These are phyloP conservation scores for Drosophila rhopaloa DNA, from an alignment of 1,140 invertebrate genomes.

Conservation along the genomic window DNA sequence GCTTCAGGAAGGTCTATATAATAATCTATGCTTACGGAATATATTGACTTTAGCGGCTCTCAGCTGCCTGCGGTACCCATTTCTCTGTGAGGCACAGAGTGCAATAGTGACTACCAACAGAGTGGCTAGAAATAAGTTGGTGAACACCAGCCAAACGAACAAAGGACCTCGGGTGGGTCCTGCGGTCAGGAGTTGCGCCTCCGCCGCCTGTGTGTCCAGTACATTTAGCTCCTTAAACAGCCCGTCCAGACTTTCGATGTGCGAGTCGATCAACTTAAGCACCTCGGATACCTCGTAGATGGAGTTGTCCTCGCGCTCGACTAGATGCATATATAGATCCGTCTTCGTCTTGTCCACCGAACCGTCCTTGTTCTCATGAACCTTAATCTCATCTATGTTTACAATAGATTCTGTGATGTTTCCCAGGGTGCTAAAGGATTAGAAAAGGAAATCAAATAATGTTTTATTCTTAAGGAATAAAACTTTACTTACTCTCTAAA, in stretches of 20 bases:
- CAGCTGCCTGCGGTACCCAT: conserved; percentile 93
- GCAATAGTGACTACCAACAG: conserved; percentile 91
- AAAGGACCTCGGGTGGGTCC: conserved; percentile 86
- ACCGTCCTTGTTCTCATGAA: conserved; percentile 96
- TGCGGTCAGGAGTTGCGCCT: conserved; percentile 86
- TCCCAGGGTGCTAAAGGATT: conserved; percentile 87
- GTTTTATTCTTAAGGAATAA: not conserved
- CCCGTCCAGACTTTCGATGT: conserved; percentile 94
- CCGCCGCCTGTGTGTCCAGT: conserved; percentile 93
- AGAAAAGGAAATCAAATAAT: not conserved
- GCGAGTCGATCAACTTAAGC: conserved; percentile 93
- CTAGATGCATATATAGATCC: conserved; percentile 96
- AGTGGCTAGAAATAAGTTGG: conserved; percentile 91
- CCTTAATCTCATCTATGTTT: conserved; percentile 96
- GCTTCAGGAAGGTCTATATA: not conserved
- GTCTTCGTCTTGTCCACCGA: conserved; percentile 97
- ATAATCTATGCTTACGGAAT: conserved; percentile 88
- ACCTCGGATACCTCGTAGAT: conserved; percentile 95
- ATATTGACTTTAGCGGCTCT: conserved; percentile 97
- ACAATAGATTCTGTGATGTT: conserved; percentile 96
- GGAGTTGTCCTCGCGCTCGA: conserved; percentile 94
- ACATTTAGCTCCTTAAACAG: conserved; percentile 97
- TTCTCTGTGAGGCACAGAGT: conserved; percentile 92
- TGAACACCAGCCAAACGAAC: conserved; percentile 92
- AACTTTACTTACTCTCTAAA: conserved; percentile 90